Conservation (phyloP, 2,113 vertebrate species). For the Pithys albifrons region DNA sequence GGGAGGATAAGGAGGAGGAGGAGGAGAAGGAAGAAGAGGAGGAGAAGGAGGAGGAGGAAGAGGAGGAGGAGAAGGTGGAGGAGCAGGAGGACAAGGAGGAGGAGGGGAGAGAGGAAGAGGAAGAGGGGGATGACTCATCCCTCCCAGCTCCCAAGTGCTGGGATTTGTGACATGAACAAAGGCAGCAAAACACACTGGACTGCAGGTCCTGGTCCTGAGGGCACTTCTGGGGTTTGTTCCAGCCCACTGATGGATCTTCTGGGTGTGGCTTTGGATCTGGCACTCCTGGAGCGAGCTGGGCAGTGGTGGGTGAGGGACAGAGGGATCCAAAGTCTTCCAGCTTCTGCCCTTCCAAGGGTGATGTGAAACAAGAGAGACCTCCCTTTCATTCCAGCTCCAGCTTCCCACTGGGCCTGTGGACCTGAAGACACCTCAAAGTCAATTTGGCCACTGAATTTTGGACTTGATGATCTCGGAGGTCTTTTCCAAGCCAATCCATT, state of each 20-base stretch:
- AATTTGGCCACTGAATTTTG: background rate
- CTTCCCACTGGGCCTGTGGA: background rate
- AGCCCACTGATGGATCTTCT: background rate
- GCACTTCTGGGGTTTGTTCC: background rate
- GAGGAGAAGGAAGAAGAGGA: too few species aligned
- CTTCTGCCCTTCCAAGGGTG: background rate
- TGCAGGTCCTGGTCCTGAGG: background rate
- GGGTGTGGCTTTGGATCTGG: background rate
- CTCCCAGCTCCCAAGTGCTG: background rate
- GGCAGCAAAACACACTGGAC: background rate
- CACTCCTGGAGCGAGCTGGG: background rate
- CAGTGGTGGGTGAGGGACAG: background rate
- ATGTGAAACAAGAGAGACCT: background rate
- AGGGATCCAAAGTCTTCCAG: background rate
- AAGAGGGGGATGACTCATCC: background rate
- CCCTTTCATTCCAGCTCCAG: background rate
- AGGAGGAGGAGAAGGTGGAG: too few species aligned
- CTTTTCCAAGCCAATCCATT: too few species aligned
- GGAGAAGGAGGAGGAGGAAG: rapidly evolving
- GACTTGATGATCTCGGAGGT: too few species aligned
- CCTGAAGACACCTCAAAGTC: background rate
- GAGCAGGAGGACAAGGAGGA: too few species aligned
- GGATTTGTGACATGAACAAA: background rate
- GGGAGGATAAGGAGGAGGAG: too few species aligned
- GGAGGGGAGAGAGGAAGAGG: background rate